Evolutionary conservation across 2,113 vertebrate genomes (phyloP).

Genomic region (Octodon degus): DNA sequence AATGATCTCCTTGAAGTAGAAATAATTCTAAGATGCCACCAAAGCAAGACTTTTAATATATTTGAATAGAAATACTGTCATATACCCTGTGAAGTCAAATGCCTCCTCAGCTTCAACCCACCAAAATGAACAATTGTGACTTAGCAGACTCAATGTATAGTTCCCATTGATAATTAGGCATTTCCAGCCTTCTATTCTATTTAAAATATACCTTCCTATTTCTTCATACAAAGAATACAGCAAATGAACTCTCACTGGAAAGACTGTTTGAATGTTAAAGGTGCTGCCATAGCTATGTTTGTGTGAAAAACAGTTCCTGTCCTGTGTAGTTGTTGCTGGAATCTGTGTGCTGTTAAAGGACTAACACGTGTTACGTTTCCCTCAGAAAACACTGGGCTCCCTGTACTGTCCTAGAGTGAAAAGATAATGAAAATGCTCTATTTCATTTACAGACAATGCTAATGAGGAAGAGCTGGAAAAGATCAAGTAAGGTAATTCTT

Average conservation of each 20-base stretch:
- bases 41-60: neutral
- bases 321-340: slow-evolving; percentile 60
- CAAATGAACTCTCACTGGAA: slow-evolving; percentile 15
- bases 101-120: neutral
- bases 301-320: slow-evolving; percentile 57
- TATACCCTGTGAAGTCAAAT: neutral
- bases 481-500: slow-evolving; percentile 99
- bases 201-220: slow-evolving; percentile 10
- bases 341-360: slow-evolving; percentile 59
- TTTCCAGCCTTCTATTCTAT: neutral
- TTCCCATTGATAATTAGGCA: neutral
- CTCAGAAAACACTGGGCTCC: slow-evolving; percentile 69
- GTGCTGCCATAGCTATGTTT: slow-evolving; percentile 37
- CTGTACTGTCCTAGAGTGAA: slow-evolving; percentile 75
- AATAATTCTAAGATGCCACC: neutral
- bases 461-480: slow-evolving; percentile 99
- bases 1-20: slow-evolving; percentile 14
- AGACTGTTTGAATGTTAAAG: slow-evolving; percentile 27
- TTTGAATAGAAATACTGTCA: slow-evolving; percentile 47
- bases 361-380: slow-evolving; percentile 70
- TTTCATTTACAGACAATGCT: slow-evolving; percentile 99
- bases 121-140: neutral
- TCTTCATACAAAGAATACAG: slow-evolving; percentile 9
- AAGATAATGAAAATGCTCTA: slow-evolving; percentile 94
- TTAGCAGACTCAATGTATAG: neutral